A percentile compares a stretch with the other conserved stretches of the same genome.
phyloP scores from a whole-genome alignment of 2,888 invertebrate genomes.

The Trilocha varians region DNA sequence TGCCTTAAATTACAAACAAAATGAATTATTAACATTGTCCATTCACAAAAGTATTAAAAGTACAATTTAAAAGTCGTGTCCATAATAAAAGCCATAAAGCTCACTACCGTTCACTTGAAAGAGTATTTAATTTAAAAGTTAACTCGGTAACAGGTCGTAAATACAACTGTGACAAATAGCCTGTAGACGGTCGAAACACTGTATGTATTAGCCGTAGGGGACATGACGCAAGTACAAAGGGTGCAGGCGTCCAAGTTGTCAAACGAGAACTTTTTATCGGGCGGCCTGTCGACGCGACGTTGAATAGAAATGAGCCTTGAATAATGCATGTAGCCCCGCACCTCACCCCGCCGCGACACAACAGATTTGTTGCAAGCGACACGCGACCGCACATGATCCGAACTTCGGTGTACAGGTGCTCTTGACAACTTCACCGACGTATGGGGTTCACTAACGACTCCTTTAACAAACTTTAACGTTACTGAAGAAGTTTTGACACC shows the following conservation, averaged over 20 bases:
- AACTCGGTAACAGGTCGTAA: constrained; percentile 19
- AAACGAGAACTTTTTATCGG: constrained; percentile 72
- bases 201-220: constrained; percentile 30
- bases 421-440: constrained; percentile 8
- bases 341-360: constrained; percentile 29
- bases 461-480: too few species aligned
- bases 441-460: not conserved
- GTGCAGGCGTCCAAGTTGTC: constrained; percentile 69
- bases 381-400: constrained; percentile 23
- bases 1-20: too few species aligned
- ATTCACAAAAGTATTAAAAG: too few species aligned
- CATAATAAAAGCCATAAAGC: too few species aligned
- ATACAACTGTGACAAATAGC: constrained; percentile 38
- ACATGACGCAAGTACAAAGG: constrained; percentile 66
- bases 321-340: constrained; percentile 59
- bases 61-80: too few species aligned
- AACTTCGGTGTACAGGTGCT: constrained; percentile 26
- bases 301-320: constrained; percentile 71
- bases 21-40: too few species aligned
- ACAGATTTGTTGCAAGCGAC: constrained; percentile 50
- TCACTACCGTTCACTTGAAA: not conserved
- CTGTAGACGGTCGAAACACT: constrained; percentile 22
- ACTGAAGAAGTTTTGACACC: too few species aligned
- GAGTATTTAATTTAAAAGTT: not conserved
- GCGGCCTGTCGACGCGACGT: constrained; percentile 62